Conservation (phyloP, 2,888 invertebrate genomes). For the Teleiodes luculella region DNA sequence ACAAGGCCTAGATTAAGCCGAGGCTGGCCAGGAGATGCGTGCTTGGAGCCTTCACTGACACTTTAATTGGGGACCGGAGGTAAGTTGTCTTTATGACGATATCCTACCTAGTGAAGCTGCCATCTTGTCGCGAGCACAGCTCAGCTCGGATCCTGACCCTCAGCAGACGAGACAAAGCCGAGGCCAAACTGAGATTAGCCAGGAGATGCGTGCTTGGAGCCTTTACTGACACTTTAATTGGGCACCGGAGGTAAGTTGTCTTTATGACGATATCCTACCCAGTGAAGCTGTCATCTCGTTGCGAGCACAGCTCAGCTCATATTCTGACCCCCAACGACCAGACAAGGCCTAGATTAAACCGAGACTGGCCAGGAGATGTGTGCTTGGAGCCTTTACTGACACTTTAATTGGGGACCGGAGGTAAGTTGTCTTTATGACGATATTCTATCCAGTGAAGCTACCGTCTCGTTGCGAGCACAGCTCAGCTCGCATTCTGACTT, state of each 20-base stretch:
- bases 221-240: conserved; percentile 50
- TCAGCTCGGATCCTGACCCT: conserved; percentile 68
- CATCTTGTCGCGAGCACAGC: conserved; percentile 63
- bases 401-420: conserved; percentile 47
- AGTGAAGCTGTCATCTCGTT: conserved; percentile 60
- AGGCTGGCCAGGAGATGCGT: background rate
- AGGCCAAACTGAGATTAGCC: conserved; percentile 63
- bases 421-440: conserved; percentile 64
- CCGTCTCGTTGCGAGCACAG: conserved; percentile 65
- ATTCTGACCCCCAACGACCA: conserved; percentile 67
- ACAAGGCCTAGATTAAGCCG: background rate
- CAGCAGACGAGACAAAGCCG: conserved; percentile 67
- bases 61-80: too few species aligned
- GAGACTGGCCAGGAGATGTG: conserved; percentile 57
- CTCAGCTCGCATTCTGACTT: conserved; percentile 65
- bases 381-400: conserved; percentile 56
- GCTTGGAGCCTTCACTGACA: too few species aligned
- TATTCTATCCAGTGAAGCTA: conserved; percentile 66
- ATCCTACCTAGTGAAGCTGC: conserved; percentile 64
- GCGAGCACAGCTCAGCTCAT: conserved; percentile 63
- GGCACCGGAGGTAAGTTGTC: conserved; percentile 51
- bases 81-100: too few species aligned
- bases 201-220: conserved; percentile 60
- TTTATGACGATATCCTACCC: conserved; percentile 70
- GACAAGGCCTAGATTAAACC: conserved; percentile 69